Percentiles rank a stretch among this genome's conserved stretches.
Conservation (phyloP, 2,113 vertebrate species). For the Pseudolaguvia tuberculata region DNA sequence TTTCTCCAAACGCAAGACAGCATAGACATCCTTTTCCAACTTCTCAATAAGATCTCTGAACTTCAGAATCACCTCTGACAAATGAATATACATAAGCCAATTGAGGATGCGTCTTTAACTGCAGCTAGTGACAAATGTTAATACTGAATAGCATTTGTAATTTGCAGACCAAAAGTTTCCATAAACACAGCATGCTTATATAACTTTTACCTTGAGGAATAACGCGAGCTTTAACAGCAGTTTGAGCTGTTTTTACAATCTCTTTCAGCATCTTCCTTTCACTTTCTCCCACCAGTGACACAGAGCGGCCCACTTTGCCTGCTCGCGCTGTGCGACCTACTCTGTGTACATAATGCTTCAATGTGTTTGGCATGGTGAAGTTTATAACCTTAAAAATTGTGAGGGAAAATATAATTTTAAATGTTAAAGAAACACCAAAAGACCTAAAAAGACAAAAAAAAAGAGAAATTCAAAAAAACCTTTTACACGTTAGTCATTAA, state of each 20-base stretch:
- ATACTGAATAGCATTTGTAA: background rate
- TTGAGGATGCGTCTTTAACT: background rate
- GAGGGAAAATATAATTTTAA: background rate
- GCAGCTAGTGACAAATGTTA: background rate
- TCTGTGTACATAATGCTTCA: slow-evolving; percentile 93
- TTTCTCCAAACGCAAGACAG: slow-evolving; percentile 83
- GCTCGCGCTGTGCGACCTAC: slow-evolving; percentile 91
- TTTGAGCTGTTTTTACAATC: slow-evolving; percentile 84
- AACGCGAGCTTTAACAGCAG: slow-evolving; percentile 84
- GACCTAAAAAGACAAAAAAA: background rate
- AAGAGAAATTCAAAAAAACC: background rate
- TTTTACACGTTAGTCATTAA: too few species aligned
- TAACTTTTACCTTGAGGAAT: slow-evolving; percentile 84
- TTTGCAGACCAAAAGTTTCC: too few species aligned
- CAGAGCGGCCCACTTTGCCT: slow-evolving; percentile 83
- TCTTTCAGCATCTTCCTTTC: slow-evolving; percentile 95
- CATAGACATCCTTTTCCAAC: slow-evolving; percentile 87
- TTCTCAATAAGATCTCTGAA: slow-evolving; percentile 91
- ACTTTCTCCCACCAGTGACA: slow-evolving; percentile 90
- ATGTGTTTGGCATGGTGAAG: slow-evolving; percentile 96
- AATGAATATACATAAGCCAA: background rate
- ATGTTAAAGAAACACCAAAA: background rate
- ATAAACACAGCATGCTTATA: background rate
- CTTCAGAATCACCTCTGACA: slow-evolving; percentile 86
- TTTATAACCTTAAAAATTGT: slow-evolving; percentile 82